Percentiles rank a stretch among this genome's conserved stretches.
Evolutionary conservation across 2,888 invertebrate species (phyloP).

Genomic region (Drosophila greeni): DNA sequence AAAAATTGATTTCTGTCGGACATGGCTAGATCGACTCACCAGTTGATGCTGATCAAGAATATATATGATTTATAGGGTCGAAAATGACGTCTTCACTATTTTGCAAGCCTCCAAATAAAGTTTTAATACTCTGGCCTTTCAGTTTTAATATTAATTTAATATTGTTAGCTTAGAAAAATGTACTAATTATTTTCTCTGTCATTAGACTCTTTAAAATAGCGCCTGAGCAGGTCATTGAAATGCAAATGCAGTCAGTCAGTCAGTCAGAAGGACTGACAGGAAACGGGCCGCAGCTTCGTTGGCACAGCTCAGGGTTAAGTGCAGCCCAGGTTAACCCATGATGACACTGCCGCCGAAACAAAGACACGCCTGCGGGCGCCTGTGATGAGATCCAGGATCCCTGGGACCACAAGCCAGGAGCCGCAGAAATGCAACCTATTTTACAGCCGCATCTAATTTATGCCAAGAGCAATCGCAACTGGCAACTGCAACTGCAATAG

Average conservation of each 20-base stretch:
- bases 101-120: too few species aligned
- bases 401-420: slow-evolving; percentile 10
- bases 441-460: slow-evolving; percentile 59
- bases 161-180: background rate
- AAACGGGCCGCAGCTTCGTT: slow-evolving; percentile 46
- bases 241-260: slow-evolving; percentile 33
- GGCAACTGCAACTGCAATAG: slow-evolving; percentile 29
- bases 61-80: too few species aligned
- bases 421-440: slow-evolving; percentile 54
- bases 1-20: too few species aligned
- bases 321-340: slow-evolving; percentile 29
- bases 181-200: background rate
- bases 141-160: too few species aligned
- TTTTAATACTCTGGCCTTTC: too few species aligned
- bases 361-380: slow-evolving; percentile 28
- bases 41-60: too few species aligned
- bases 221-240: slow-evolving; percentile 10
- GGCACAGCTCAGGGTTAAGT: slow-evolving; percentile 29
- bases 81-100: too few species aligned
- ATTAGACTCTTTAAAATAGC: slow-evolving; percentile 28
- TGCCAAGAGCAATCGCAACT: slow-evolving; percentile 67
- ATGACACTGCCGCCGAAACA: slow-evolving; percentile 29
- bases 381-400: slow-evolving; percentile 8
- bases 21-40: too few species aligned
- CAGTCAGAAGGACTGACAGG: slow-evolving; percentile 31